Base-by-base conservation (phyloP, 1,140 invertebrate species). In the Caenorhabditis brenneri region DNA sequence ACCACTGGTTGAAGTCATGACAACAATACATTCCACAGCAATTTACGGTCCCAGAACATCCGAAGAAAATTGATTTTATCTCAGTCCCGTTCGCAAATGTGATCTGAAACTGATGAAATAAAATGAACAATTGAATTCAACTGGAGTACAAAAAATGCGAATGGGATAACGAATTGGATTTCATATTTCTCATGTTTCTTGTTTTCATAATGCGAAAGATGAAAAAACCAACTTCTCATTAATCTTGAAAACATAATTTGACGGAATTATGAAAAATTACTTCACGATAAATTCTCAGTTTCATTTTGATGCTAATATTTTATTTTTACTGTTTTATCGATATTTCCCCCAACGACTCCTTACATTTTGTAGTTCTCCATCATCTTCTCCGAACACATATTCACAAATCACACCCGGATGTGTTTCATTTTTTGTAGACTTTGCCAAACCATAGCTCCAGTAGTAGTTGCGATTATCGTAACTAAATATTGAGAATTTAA, bases 21-120 rank as follows among this genome's bases (percentile, higher is more conserved):
- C 65, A 74, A 12, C 65, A 74, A 24, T 74, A 74, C 65, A 74
- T 74, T 74, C 65, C 65, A 74, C 65, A 74, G n/a, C 65, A 74
- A 46, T 42, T 36, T 1, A 74, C 65, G 10, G 6, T 74, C 42
- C 65, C 65, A 9, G 36, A 10, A 29, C 65, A 74, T 19, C 65
- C n/a, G 22, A 74, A 74, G 65, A 74, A 74, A 7, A 74, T 74
- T 7, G 65, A 74, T n/a, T 46, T 74, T 0, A 42, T 36, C 42
- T 74, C 29, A 24, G 65, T 74, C 12, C 36, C 65, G 46, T 74
- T 74, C 1, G 15, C 5, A n/a, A 74, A 74, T 0, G 65, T 74
- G 2, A 74, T 15, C 65, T 74, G 22, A 24, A 46, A 46, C n/a
- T n/a, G n/a, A n/a, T n/a, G n/a, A n/a, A n/a, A n/a, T n/a, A 27